Percentiles rank a stretch among this genome's conserved stretches.
Conservation (phyloP, 2,888 invertebrate species). For the Shargacucullia verbasci region DNA sequence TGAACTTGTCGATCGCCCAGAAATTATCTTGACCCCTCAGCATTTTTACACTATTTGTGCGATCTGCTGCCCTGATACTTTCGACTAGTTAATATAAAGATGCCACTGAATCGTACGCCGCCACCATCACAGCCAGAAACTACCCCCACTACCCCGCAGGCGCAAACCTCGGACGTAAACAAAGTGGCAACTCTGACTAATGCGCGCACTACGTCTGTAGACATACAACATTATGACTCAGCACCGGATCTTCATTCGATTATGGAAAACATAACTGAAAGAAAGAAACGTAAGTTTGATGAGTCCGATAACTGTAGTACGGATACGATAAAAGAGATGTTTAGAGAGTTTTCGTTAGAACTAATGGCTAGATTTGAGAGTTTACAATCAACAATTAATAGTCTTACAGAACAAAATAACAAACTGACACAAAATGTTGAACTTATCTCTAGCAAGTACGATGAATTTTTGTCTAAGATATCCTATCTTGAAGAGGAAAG, state of each 20-base stretch:
- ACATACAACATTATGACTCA: constrained; percentile 1
- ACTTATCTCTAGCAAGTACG: constrained; percentile 1
- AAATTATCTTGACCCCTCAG: neutral
- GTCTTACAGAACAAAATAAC: constrained; percentile 1
- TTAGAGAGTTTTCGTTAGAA: neutral
- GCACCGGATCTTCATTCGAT: constrained; percentile 1
- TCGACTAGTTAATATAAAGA: neutral
- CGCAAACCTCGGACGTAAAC: neutral
- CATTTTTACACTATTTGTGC: neutral
- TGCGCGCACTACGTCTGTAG: neutral
- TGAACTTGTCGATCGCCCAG: neutral
- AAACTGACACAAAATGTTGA: constrained; percentile 2
- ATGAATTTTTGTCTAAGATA: constrained; percentile 1
- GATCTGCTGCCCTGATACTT: neutral
- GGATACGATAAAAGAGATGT: constrained; percentile 1
- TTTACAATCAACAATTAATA: neutral
- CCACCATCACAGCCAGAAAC: no score
- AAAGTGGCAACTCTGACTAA: neutral
- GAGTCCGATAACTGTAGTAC: neutral
- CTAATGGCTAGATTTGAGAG: neutral
- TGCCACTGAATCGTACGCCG: constrained; percentile 5
- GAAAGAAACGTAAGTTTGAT: constrained; percentile 3
- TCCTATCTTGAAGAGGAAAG: neutral
- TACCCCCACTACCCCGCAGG: neutral
- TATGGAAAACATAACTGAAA: neutral